Conservation (phyloP, 2,113 vertebrate species). For the Neotragus moschatus region DNA sequence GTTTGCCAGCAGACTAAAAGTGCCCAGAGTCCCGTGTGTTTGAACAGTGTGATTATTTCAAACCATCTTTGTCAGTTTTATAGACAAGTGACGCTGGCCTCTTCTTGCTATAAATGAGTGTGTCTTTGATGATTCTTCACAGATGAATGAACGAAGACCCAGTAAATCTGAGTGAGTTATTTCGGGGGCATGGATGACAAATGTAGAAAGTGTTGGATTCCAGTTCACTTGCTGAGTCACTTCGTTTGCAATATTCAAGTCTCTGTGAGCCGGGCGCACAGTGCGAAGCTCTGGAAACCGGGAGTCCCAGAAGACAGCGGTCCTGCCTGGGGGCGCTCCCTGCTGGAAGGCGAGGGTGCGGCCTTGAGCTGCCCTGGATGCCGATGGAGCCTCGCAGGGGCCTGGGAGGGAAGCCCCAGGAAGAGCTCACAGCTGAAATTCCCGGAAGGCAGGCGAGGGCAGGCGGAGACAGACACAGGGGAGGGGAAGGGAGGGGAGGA, state of each 20-base stretch:
- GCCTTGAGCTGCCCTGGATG: rapidly evolving
- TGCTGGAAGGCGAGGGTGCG: rapidly evolving
- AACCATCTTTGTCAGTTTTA: not conserved
- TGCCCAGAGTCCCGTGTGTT: rapidly evolving
- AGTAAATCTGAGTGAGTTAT: not conserved
- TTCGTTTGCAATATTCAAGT: not conserved
- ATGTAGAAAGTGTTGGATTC: rapidly evolving
- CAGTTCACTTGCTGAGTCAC: not conserved
- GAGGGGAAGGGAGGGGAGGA: not conserved
- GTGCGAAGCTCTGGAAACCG: not conserved
- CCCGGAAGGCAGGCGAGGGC: not conserved
- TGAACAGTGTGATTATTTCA: too few species aligned
- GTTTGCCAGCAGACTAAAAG: rapidly evolving
- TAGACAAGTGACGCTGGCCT: rapidly evolving
- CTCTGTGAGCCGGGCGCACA: rapidly evolving
- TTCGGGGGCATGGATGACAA: rapidly evolving
- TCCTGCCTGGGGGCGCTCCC: rapidly evolving
- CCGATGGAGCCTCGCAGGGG: rapidly evolving
- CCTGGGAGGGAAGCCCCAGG: rapidly evolving
- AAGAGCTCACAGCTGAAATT: rapidly evolving
- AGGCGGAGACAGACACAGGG: too few species aligned
- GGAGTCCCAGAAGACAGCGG: rapidly evolving
- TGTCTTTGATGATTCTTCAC: too few species aligned
- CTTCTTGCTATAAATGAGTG: rapidly evolving
- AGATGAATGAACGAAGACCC: not conserved